A percentile compares a stretch with the other conserved stretches of the same genome.
Evolutionary conservation across 2,797 vertebrate species (phyloP).

Genomic region (Hoplostethus mediterraneus): DNA sequence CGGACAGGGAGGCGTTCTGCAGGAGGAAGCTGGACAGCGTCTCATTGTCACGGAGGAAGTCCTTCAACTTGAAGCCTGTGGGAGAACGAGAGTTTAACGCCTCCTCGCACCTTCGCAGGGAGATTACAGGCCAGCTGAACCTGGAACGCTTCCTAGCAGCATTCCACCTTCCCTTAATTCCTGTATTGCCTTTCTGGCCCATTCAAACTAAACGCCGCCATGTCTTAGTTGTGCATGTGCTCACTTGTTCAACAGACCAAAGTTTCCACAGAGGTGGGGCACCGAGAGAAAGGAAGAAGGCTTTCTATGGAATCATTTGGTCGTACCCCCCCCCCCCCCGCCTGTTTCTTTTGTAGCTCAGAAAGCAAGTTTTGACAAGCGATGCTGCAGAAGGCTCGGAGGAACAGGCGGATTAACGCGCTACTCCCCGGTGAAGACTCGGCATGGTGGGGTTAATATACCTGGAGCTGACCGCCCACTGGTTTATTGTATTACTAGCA

Average conservation of each 20-base stretch:
- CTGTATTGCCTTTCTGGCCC: conserved; percentile 18
- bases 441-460: too few relatives aligned
- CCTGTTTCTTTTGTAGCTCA: conserved; percentile 23
- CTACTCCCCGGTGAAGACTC: too few relatives aligned
- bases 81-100: conserved; percentile 51
- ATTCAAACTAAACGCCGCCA: conserved; percentile 14
- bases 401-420: conserved; percentile 8
- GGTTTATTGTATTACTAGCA: too few relatives aligned
- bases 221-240: conserved; percentile 30
- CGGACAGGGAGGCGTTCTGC: conserved; percentile 85
- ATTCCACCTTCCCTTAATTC: conserved; percentile 15
- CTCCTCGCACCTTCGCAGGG: conserved; percentile 25
- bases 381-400: neutral
- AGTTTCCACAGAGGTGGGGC: conserved; percentile 34
- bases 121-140: conserved; percentile 24
- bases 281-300: conserved; percentile 10
- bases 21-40: conserved; percentile 90
- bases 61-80: conserved; percentile 90
- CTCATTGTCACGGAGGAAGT: conserved; percentile 93
- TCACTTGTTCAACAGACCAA: conserved; percentile 48
- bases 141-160: neutral
- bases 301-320: neutral
- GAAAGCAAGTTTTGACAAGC: conserved; percentile 64
- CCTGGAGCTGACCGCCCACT: too few relatives aligned
- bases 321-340: neutral